Evolutionary conservation across 2,797 vertebrate species (phyloP).

Genomic region (Galago senegalensis): DNA sequence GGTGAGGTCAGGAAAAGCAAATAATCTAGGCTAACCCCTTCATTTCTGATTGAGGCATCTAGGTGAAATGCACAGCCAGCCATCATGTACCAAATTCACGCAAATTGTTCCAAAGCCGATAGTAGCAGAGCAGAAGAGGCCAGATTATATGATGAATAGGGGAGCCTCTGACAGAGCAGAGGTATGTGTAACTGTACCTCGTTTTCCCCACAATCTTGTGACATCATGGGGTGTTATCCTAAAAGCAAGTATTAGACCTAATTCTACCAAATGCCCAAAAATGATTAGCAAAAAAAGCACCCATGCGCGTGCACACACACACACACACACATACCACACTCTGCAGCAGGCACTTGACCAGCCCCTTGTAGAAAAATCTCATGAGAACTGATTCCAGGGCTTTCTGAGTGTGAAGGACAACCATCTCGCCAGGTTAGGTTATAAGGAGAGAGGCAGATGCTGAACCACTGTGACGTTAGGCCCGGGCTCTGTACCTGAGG

Average conservation of each 20-base stretch:
- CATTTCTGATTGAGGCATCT: not conserved
- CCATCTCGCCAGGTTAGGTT: not conserved
- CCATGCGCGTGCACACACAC: too few species aligned
- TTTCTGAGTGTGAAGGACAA: not conserved
- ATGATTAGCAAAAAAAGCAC: not conserved
- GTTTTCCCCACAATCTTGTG: not conserved
- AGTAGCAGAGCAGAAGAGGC: not conserved
- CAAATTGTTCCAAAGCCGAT: not conserved
- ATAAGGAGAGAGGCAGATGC: not conserved
- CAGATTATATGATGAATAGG: not conserved
- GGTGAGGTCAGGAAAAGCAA: not conserved
- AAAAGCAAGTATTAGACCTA: not conserved
- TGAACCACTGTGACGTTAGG: not conserved
- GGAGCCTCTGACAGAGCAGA: not conserved
- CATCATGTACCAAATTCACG: not conserved
- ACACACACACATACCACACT: not conserved
- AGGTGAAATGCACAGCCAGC: not conserved
- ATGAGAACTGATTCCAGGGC: not conserved
- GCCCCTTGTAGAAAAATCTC: not conserved
- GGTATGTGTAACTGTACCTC: not conserved
- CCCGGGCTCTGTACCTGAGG: not conserved
- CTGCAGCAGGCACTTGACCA: not conserved
- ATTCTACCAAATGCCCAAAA: not conserved
- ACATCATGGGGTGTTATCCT: not conserved
- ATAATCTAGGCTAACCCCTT: not conserved